These are phyloP conservation scores for Diarsia mendica DNA, from an alignment of 2,888 invertebrate genomes.

Conservation along the genomic window DNA sequence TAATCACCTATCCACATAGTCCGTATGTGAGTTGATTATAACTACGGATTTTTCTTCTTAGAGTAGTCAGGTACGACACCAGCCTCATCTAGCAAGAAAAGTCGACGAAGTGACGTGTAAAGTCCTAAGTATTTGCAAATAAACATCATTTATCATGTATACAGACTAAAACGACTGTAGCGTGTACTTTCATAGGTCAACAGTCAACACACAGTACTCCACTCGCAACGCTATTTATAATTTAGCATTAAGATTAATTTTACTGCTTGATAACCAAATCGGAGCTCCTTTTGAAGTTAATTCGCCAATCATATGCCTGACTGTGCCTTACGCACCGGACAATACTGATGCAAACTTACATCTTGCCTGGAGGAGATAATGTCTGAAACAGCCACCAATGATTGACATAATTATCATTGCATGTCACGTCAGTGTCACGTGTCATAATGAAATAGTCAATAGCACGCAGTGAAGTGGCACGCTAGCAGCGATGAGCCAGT, in stretches of 20 bases:
- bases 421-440: background rate
- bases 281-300: constrained; percentile 27
- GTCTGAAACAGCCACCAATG: background rate
- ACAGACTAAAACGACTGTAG: background rate
- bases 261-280: constrained; percentile 14
- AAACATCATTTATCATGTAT: background rate
- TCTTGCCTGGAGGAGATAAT: background rate
- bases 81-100: too few relatives aligned
- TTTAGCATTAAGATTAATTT: constrained; percentile 18
- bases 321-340: background rate
- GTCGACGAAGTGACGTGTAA: too few relatives aligned
- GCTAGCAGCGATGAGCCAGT: background rate
- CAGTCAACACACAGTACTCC: background rate
- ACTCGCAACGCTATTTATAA: background rate
- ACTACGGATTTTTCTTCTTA: too few relatives aligned
- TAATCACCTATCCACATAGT: too few relatives aligned
- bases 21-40: too few relatives aligned
- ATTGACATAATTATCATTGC: too few relatives aligned
- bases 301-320: background rate
- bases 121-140: too few relatives aligned
- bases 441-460: constrained; percentile 4
- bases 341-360: background rate
- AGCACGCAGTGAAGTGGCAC: background rate
- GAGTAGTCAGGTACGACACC: too few relatives aligned
- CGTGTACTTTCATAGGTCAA: background rate